These are phyloP conservation scores for Telenomus remus DNA, from an alignment of 1,140 invertebrate genomes.

Conservation along the genomic window DNA sequence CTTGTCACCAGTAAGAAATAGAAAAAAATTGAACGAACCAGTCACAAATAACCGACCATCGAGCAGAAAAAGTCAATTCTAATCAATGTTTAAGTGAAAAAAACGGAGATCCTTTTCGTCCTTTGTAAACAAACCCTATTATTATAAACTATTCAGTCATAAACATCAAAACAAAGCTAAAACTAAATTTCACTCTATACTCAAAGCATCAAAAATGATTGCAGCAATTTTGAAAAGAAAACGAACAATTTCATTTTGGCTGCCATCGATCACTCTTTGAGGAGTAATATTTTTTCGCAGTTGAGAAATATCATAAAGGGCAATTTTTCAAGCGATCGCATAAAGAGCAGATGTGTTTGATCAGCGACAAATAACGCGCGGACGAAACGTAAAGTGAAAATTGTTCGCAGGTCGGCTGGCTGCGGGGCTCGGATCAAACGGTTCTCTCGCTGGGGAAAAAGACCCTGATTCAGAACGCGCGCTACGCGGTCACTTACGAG, in stretches of 20 bases:
- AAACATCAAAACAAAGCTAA: not conserved
- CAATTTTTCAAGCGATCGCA: constrained; percentile 34
- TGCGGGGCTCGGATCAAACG: constrained; percentile 91
- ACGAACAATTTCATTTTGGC: not conserved
- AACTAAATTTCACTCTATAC: not conserved
- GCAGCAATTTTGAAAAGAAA: not conserved
- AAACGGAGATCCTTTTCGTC: constrained; percentile 7
- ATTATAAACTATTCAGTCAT: constrained; percentile 5
- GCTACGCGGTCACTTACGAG: constrained; percentile 88
- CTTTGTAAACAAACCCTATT: constrained; percentile 9
- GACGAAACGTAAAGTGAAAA: constrained; percentile 43
- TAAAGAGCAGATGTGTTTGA: constrained; percentile 43
- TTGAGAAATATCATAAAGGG: constrained; percentile 30
- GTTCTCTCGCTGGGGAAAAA: constrained; percentile 88
- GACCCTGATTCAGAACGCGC: constrained; percentile 91
- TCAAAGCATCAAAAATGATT: no score
- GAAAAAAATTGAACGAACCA: constrained; percentile 6
- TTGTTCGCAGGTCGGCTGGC: constrained; percentile 89
- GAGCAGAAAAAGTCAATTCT: constrained; percentile 7
- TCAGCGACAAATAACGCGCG: constrained; percentile 33
- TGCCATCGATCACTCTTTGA: not conserved
- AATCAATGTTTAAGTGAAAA: constrained; percentile 19
- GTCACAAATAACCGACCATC: constrained; percentile 1
- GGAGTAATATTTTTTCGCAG: not conserved
- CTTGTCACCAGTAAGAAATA: no score